Conservation (phyloP, 1,140 invertebrate genomes). For the Drosophila burlai region DNA sequence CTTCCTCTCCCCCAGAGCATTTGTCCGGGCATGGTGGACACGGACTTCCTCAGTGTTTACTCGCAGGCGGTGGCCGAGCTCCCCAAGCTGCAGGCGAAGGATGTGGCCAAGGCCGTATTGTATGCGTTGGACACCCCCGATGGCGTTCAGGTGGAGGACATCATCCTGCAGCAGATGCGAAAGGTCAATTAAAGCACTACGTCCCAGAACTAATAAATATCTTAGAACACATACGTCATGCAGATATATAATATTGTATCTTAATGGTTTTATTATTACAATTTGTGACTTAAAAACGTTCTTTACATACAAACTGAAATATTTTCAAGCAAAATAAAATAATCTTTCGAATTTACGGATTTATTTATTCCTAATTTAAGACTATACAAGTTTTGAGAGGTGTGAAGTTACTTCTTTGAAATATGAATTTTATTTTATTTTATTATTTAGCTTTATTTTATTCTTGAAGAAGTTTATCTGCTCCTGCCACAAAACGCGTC, state of each 20-base stretch:
- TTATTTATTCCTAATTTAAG: background rate
- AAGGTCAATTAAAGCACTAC: conserved; percentile 37
- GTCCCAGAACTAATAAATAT: no score
- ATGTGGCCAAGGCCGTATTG: conserved; percentile 86
- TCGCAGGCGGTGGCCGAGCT: conserved; percentile 77
- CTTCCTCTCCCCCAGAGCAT: conserved; percentile 85
- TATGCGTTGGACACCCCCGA: conserved; percentile 86
- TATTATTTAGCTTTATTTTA: no score
- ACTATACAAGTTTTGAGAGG: background rate
- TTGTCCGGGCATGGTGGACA: conserved; percentile 87
- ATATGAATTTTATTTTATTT: no score
- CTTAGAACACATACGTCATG: no score
- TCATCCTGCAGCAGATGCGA: conserved; percentile 77
- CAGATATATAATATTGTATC: background rate
- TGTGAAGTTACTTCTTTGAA: no score
- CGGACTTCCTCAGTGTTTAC: conserved; percentile 86
- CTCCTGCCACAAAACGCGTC: no score
- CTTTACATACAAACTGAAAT: background rate
- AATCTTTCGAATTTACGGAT: background rate
- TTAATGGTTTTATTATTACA: background rate
- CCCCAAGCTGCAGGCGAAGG: conserved; percentile 85
- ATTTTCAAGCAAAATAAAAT: background rate
- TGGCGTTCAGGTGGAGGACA: conserved; percentile 85
- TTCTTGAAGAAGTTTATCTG: no score
- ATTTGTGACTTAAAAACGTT: background rate